Percentiles rank a stretch among this genome's conserved stretches.
These are phyloP conservation scores for Eupithecia inturbata DNA, from an alignment of 2,888 invertebrate genomes.

Conservation along the genomic window DNA sequence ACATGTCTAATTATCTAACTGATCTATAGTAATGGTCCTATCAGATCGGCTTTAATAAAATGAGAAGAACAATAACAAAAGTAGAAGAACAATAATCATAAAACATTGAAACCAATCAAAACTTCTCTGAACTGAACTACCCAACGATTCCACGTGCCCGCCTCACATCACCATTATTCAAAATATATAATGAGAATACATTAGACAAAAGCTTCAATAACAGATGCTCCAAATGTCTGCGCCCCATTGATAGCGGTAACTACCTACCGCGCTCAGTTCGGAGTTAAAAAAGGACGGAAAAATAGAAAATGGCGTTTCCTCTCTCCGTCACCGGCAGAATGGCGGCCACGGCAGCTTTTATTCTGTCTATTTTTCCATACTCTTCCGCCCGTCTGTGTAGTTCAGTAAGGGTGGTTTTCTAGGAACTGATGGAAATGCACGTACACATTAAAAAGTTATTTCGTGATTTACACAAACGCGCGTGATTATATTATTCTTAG, in stretches of 20 bases:
- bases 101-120: not conserved
- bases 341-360: constrained; percentile 70
- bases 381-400: constrained; percentile 67
- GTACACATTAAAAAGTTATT: not conserved
- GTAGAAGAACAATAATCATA: not conserved
- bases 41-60: not conserved
- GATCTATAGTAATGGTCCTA: not conserved
- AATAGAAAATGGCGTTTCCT: constrained; percentile 76
- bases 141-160: not conserved
- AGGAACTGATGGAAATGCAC: constrained; percentile 2
- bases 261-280: constrained; percentile 42
- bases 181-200: constrained; percentile 28
- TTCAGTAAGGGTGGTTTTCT: constrained; percentile 24
- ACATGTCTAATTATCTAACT: not conserved
- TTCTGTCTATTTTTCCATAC: constrained; percentile 62
- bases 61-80: not conserved
- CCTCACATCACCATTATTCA: constrained; percentile 19
- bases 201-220: constrained; percentile 41
- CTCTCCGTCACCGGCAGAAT: constrained; percentile 79
- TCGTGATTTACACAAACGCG: too few species aligned
- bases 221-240: constrained; percentile 42
- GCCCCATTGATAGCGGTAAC: constrained; percentile 41
- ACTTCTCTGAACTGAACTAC: not conserved
- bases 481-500: too few species aligned
- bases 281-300: constrained; percentile 61